Evolutionary conservation across 2,888 invertebrate genomes (phyloP).

Genomic region (Neoitamus cyanurus): DNA sequence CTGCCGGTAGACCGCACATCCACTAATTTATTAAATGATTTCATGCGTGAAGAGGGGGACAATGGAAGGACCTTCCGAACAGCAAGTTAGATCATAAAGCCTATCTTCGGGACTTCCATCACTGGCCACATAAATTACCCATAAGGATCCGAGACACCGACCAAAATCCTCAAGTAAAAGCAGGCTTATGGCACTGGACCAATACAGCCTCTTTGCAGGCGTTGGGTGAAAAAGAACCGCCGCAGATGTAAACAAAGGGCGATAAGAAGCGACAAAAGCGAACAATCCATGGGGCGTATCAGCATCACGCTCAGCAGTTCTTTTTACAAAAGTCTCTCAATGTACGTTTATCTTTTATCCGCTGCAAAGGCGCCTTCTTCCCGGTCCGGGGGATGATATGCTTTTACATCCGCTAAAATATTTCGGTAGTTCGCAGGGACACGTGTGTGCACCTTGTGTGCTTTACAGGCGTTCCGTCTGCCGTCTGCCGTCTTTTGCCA

Average conservation of each 20-base stretch:
- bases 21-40: constrained; percentile 38
- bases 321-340: not conserved
- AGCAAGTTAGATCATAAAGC: constrained; percentile 40
- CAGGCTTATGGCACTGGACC: not conserved
- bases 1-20: not conserved
- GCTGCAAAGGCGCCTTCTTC: not conserved
- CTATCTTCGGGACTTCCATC: constrained; percentile 33
- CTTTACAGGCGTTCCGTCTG: not conserved
- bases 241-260: constrained; percentile 9
- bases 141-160: constrained; percentile 12
- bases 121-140: constrained; percentile 31
- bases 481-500: not conserved
- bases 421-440: not conserved
- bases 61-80: not conserved
- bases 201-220: not conserved
- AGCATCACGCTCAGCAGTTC: constrained; percentile 28
- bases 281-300: constrained; percentile 23
- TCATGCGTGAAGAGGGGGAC: constrained; percentile 27
- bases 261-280: constrained; percentile 17
- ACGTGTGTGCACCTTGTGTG: not conserved
- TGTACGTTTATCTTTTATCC: constrained; percentile 28
- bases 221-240: not conserved
- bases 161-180: not conserved
- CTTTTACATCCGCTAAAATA: not conserved
- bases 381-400: not conserved